A percentile compares a stretch with the other conserved stretches of the same genome.
These are phyloP conservation scores for Drosophila yakuba DNA, from an alignment of 1,140 invertebrate species.

Conservation along the genomic window DNA sequence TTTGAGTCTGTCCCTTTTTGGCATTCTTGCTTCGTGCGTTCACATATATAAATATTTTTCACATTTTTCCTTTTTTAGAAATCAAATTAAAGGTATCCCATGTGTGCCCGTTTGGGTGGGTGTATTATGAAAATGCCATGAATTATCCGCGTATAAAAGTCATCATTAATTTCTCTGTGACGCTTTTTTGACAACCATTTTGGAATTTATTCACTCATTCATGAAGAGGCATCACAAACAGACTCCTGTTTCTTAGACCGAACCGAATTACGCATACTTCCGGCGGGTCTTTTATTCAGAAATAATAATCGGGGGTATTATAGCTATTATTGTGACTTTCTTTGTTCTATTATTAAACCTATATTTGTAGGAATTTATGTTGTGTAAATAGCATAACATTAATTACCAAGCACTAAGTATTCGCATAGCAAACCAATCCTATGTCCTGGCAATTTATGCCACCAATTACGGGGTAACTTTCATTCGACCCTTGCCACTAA, in stretches of 20 bases:
- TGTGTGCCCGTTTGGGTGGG: slow-evolving; percentile 37
- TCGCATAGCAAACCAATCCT: too few relatives aligned
- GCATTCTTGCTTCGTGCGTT: slow-evolving; percentile 53
- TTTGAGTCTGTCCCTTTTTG: slow-evolving; percentile 13
- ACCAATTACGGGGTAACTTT: slow-evolving; percentile 27
- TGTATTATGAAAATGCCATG: slow-evolving; percentile 81
- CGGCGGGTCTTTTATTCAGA: background rate
- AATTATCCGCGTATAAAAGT: slow-evolving; percentile 81
- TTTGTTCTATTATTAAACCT: slow-evolving; percentile 1
- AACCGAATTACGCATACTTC: background rate
- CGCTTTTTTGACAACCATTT: slow-evolving; percentile 77
- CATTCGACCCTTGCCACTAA: slow-evolving; percentile 31
- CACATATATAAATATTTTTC: slow-evolving; percentile 63
- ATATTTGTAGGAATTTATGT: background rate
- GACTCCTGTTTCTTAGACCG: slow-evolving; percentile 7
- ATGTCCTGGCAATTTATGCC: background rate
- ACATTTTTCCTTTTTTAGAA: slow-evolving; percentile 64
- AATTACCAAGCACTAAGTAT: background rate
- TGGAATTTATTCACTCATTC: slow-evolving; percentile 79
- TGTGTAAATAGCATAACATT: background rate
- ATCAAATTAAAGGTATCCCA: slow-evolving; percentile 76
- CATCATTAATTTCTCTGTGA: slow-evolving; percentile 81
- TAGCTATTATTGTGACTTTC: slow-evolving; percentile 2
- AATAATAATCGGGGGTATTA: background rate
- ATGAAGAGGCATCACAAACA: slow-evolving; percentile 44